phyloP scores from a whole-genome alignment of 2,797 vertebrate species.

The Hypotaenidia okinawae region DNA sequence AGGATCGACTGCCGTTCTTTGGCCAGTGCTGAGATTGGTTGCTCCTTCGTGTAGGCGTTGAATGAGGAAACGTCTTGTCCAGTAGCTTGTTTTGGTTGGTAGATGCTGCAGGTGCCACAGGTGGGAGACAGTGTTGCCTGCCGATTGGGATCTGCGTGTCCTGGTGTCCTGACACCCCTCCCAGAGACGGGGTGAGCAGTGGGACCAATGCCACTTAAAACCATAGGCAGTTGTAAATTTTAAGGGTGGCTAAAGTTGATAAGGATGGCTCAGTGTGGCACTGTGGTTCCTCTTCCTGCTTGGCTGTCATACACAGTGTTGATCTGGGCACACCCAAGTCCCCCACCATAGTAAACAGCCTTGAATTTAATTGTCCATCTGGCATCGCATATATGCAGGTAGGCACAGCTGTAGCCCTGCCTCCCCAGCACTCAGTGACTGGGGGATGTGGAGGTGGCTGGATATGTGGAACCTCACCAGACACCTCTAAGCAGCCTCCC shows the following conservation, averaged over 20 bases:
- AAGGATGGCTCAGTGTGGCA: background rate
- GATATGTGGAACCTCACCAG: background rate
- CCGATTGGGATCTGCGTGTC: background rate
- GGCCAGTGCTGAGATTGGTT: slow-evolving; percentile 54
- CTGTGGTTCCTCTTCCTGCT: background rate
- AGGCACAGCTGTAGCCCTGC: background rate
- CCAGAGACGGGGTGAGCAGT: background rate
- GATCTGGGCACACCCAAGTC: background rate
- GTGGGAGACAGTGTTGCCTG: background rate
- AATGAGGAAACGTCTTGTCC: slow-evolving; percentile 48
- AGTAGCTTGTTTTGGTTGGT: slow-evolving; percentile 18
- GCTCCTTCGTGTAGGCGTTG: slow-evolving; percentile 40
- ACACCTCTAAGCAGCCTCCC: background rate
- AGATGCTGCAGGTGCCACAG: slow-evolving; percentile 11
- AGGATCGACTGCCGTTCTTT: slow-evolving; percentile 47
- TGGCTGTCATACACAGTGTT: background rate
- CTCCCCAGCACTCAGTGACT: background rate
- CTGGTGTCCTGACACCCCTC: background rate
- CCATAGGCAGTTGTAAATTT: background rate
- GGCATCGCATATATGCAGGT: background rate
- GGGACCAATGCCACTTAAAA: background rate
- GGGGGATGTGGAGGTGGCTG: background rate
- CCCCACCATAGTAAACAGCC: background rate
- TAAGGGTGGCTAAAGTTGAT: background rate
- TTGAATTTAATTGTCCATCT: background rate